Evolutionary conservation across 2,113 vertebrate species (phyloP).

Genomic region (Rhegmatorhina hoffmannsi): DNA sequence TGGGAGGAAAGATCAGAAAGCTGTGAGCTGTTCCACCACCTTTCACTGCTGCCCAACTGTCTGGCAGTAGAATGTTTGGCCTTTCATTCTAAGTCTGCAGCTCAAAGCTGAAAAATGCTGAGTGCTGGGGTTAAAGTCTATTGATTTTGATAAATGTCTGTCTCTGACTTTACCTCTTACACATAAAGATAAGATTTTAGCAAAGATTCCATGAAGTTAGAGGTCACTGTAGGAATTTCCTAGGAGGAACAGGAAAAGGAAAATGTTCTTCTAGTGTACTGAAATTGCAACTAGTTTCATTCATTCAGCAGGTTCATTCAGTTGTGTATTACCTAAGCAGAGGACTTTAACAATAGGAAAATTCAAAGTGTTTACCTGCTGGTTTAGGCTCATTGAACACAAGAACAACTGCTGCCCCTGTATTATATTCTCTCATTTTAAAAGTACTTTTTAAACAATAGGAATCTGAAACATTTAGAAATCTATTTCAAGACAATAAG

Average conservation of each 20-base stretch:
- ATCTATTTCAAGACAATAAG: background rate
- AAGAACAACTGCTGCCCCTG: background rate
- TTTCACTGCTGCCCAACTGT: background rate
- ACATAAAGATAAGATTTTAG: background rate
- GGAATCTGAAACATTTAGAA: background rate
- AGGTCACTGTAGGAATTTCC: background rate
- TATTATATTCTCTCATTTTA: background rate
- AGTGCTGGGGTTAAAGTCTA: background rate
- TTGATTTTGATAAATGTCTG: background rate
- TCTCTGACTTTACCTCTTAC: background rate
- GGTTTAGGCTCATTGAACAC: background rate
- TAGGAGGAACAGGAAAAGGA: background rate
- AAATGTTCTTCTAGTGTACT: background rate
- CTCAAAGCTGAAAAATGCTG: background rate
- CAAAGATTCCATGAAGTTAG: background rate
- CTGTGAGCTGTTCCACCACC: background rate
- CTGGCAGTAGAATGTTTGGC: background rate
- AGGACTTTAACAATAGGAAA: background rate
- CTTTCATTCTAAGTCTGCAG: background rate
- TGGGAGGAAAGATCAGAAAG: background rate
- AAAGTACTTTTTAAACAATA: background rate
- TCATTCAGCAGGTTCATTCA: background rate
- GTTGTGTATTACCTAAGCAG: background rate
- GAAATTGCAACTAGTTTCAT: background rate
- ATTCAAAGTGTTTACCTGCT: background rate